Percentiles rank a stretch among this genome's conserved stretches.
Evolutionary conservation across 2,797 vertebrate genomes (phyloP).

Genomic region (Pempheris klunzingeri): DNA sequence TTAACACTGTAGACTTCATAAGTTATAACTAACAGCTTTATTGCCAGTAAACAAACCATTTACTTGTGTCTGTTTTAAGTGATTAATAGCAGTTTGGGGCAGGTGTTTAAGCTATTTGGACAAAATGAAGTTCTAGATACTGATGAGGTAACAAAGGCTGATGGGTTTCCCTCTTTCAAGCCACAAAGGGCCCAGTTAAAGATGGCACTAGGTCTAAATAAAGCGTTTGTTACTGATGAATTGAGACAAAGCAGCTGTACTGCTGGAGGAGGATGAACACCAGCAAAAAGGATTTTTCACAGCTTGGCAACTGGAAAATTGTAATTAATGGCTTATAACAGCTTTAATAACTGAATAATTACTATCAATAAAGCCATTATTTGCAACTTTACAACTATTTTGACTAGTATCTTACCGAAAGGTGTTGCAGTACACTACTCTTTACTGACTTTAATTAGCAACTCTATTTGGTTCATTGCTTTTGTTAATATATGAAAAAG

Average conservation of each 20-base stretch:
- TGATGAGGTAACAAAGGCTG: not conserved
- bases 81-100: not conserved
- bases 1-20: not conserved
- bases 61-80: not conserved
- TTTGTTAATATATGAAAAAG: not conserved
- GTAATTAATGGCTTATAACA: not conserved
- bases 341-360: not conserved
- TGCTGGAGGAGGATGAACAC: not conserved
- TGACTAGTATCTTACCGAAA: not conserved
- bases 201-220: not conserved
- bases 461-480: too few species aligned
- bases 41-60: not conserved
- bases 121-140: not conserved
- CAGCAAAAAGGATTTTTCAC: conserved; percentile 4
- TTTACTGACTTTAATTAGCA: too few species aligned
- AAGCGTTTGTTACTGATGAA: not conserved
- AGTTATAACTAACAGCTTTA: not conserved
- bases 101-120: not conserved
- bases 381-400: not conserved
- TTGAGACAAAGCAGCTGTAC: not conserved
- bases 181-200: not conserved
- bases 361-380: not conserved
- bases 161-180: not conserved
- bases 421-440: not conserved
- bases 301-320: not conserved